Conservation (phyloP, 2,888 invertebrate species). For the Entomobrya multifasciata region DNA sequence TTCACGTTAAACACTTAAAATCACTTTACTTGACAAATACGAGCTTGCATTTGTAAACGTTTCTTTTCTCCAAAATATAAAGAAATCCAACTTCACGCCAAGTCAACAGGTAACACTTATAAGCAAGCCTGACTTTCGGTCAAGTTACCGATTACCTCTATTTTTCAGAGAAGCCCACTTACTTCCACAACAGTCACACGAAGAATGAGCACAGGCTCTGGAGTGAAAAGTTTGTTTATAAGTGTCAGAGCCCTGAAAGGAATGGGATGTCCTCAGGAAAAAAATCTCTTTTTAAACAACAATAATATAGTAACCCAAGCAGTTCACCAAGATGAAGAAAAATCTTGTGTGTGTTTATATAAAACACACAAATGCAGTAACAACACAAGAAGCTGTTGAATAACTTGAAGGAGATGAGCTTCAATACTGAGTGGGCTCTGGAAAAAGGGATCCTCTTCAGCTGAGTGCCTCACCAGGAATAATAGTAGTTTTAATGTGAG, state of each 20-base stretch:
- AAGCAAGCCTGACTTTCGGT: neutral
- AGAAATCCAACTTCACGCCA: no score
- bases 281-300: conserved; percentile 37
- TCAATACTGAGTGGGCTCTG: conserved; percentile 8
- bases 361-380: neutral
- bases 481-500: conserved; percentile 54
- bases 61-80: no score
- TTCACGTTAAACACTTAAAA: conserved; percentile 8
- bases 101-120: conserved; percentile 57
- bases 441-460: conserved; percentile 65
- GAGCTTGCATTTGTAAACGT: no score
- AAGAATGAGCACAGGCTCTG: conserved; percentile 53
- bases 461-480: conserved; percentile 62
- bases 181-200: conserved; percentile 49
- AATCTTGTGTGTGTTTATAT: conserved; percentile 32
- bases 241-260: conserved; percentile 64
- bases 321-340: conserved; percentile 15
- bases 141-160: neutral
- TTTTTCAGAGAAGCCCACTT: conserved; percentile 32
- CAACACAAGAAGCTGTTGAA: conserved; percentile 36
- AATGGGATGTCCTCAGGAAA: conserved; percentile 62
- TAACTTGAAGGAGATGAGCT: conserved; percentile 49
- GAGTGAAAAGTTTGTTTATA: conserved; percentile 68
- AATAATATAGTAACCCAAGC: conserved; percentile 49
- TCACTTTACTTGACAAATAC: conserved; percentile 26